A percentile compares a stretch with the other conserved stretches of the same genome.
These are phyloP conservation scores for Agrochola lota DNA, from an alignment of 2,888 invertebrate genomes.

Conservation along the genomic window DNA sequence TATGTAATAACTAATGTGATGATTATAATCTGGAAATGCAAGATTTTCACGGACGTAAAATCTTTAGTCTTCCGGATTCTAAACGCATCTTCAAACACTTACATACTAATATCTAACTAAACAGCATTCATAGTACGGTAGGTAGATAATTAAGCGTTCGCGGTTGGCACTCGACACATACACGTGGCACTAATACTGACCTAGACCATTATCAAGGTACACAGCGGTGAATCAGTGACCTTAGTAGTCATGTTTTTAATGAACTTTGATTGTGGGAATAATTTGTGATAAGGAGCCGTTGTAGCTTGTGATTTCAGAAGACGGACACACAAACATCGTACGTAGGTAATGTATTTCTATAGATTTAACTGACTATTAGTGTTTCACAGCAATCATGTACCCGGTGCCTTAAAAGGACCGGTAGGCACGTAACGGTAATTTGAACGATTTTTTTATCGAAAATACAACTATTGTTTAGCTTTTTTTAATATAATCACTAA, in stretches of 20 bases:
- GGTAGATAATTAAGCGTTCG: constrained; percentile 46
- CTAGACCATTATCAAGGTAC: constrained; percentile 61
- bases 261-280: constrained; percentile 42
- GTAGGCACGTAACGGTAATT: too few species aligned
- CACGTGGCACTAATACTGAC: constrained; percentile 51
- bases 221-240: constrained; percentile 46
- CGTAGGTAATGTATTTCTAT: background rate
- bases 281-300: background rate
- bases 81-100: constrained; percentile 4
- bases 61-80: constrained; percentile 10
- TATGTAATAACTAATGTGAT: background rate
- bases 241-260: constrained; percentile 39
- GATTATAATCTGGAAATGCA: background rate
- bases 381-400: background rate
- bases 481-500: too few species aligned
- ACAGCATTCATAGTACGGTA: constrained; percentile 12
- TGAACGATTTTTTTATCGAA: too few species aligned
- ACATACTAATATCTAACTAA: background rate
- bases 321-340: background rate
- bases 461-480: too few species aligned
- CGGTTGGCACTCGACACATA: constrained; percentile 46
- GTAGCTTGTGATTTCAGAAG: background rate
- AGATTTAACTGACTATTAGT: background rate
- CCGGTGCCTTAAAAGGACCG: too few species aligned
- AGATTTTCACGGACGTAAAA: background rate